A percentile compares a stretch with the other conserved stretches of the same genome.
These are phyloP conservation scores for Gonioctena quinquepunctata DNA, from an alignment of 1,140 invertebrate genomes.

Conservation along the genomic window DNA sequence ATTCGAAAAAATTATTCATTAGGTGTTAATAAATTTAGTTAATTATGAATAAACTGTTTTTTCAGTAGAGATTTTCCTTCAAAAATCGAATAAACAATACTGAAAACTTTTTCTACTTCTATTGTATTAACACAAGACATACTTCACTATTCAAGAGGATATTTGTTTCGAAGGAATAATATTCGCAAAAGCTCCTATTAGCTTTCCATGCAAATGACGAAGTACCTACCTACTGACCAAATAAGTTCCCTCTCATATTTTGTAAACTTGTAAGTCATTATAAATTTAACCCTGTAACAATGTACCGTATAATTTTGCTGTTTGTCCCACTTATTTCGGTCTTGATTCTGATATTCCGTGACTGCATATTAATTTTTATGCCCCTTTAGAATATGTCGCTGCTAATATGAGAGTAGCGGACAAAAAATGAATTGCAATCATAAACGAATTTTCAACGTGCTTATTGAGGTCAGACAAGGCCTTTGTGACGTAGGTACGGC, in stretches of 20 bases:
- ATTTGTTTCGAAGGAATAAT: too few species aligned
- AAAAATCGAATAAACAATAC: too few species aligned
- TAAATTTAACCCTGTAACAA: not conserved
- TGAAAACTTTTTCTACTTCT: too few species aligned
- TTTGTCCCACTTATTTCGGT: not conserved
- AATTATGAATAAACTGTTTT: too few species aligned
- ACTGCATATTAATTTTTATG: not conserved
- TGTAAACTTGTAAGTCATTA: not conserved
- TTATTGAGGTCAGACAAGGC: not conserved
- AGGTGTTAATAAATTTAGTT: too few species aligned
- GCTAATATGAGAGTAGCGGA: not conserved
- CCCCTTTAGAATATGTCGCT: conserved; percentile 1
- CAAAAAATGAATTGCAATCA: conserved; percentile 9
- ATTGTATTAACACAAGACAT: too few species aligned
- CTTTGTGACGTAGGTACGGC: not conserved
- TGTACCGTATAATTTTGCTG: not conserved
- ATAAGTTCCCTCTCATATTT: not conserved
- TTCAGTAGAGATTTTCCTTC: too few species aligned
- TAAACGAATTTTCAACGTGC: conserved; percentile 6
- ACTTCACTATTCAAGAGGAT: too few species aligned
- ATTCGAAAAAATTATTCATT: too few species aligned
- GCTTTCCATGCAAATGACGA: not conserved
- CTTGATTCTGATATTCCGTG: not conserved
- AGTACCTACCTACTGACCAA: not conserved
- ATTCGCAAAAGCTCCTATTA: too few species aligned